Percentiles rank a stretch among this genome's conserved stretches.
Evolutionary conservation across 1,140 invertebrate genomes (phyloP).

Genomic region (Neodiprion fabricii): DNA sequence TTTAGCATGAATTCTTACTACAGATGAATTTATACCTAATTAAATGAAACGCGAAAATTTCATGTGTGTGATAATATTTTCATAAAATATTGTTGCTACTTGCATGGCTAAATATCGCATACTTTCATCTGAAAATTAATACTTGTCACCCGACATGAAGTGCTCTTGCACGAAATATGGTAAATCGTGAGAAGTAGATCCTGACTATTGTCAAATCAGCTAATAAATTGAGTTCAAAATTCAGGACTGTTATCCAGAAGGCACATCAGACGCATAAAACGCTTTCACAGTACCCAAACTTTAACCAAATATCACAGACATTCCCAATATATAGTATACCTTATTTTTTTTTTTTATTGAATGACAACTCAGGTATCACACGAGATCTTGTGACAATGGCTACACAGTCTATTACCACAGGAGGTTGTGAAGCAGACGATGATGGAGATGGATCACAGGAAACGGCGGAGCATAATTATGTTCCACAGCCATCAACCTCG

Average conservation of each 20-base stretch:
- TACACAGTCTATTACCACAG: conserved; percentile 52
- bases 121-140: background rate
- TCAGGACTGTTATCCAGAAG: background rate
- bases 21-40: background rate
- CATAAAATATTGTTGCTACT: background rate
- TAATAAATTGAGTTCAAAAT: background rate
- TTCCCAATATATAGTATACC: conserved; percentile 1
- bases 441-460: conserved; percentile 56
- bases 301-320: background rate
- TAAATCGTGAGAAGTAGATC: no score
- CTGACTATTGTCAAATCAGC: background rate
- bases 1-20: background rate
- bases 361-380: conserved; percentile 60
- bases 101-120: conserved; percentile 3
- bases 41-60: background rate
- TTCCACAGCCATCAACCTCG: conserved; percentile 53
- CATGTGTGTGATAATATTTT: background rate
- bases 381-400: conserved; percentile 60
- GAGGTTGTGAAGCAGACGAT: conserved; percentile 57
- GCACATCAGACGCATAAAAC: background rate
- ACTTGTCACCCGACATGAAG: no score
- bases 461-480: conserved; percentile 52
- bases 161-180: no score
- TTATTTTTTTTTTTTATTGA: conserved; percentile 34
- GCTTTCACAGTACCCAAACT: background rate